phyloP scores from a whole-genome alignment of 1,140 invertebrate species.

The Papilio dardanus region DNA sequence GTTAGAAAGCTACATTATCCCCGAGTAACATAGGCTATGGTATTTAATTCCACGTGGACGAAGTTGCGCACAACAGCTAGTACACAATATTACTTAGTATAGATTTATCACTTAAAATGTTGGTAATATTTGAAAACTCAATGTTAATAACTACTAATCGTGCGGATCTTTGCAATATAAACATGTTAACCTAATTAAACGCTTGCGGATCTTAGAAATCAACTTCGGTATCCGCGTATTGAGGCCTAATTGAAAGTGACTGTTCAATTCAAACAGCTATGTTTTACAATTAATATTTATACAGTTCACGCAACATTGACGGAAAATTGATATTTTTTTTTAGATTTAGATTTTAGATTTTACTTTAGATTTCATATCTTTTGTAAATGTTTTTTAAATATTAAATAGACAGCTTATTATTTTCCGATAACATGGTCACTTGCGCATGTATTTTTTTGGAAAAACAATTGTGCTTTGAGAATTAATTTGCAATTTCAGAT shows the following conservation, averaged over 20 bases:
- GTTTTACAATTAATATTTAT: background rate
- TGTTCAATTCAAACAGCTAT: background rate
- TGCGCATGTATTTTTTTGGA: background rate
- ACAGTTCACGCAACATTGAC: background rate
- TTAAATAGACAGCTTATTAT: background rate
- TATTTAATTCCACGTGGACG: no score
- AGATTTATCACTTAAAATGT: no score
- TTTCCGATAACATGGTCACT: no score
- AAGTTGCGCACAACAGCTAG: no score
- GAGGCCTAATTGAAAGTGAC: slow-evolving; percentile 16
- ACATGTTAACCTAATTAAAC: slow-evolving; percentile 23
- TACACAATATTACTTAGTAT: no score
- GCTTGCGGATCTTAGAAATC: slow-evolving; percentile 1
- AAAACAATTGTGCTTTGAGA: background rate
- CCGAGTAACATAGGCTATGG: no score
- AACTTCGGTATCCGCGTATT: background rate
- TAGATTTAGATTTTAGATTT: background rate
- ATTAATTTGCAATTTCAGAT: background rate
- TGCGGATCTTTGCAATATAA: slow-evolving; percentile 25
- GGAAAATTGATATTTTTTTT: background rate
- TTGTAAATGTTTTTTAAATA: background rate
- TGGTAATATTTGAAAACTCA: background rate
- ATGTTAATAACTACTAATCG: background rate
- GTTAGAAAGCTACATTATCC: no score
- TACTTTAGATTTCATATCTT: background rate